phyloP scores from a whole-genome alignment of 2,888 invertebrate species.

The Mesochorus sp. region DNA sequence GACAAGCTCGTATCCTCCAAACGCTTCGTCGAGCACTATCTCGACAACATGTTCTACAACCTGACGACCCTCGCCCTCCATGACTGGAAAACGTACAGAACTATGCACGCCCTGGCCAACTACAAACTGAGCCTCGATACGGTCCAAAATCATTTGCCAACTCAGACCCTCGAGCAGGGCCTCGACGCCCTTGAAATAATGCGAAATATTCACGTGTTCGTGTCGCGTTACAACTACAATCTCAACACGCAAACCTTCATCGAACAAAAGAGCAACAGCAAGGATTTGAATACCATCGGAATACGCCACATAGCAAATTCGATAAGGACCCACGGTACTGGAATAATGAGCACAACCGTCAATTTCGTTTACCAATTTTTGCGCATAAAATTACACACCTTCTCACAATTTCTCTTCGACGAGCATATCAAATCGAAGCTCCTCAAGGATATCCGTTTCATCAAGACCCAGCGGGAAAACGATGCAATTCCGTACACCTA shows the following conservation, averaged over 20 bases:
- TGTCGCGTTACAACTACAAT: slow-evolving; percentile 96
- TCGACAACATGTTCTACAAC: slow-evolving; percentile 98
- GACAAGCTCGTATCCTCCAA: slow-evolving; percentile 73
- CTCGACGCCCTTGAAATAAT: slow-evolving; percentile 98
- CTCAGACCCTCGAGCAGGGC: slow-evolving; percentile 98
- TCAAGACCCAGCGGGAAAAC: slow-evolving; percentile 86
- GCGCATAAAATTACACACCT: slow-evolving; percentile 94
- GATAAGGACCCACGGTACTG: slow-evolving; percentile 97
- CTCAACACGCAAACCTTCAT: slow-evolving; percentile 98
- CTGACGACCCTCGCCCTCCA: slow-evolving; percentile 98
- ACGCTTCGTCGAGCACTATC: slow-evolving; percentile 91
- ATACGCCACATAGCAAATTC: slow-evolving; percentile 98
- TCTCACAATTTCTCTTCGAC: slow-evolving; percentile 98
- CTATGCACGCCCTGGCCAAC: slow-evolving; percentile 96
- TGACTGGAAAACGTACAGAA: slow-evolving; percentile 98
- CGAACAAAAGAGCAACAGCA: slow-evolving; percentile 94
- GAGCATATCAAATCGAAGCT: slow-evolving; percentile 98
- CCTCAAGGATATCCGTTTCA: slow-evolving; percentile 92
- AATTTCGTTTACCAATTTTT: slow-evolving; percentile 97
- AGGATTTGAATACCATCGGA: slow-evolving; percentile 96
- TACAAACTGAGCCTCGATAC: slow-evolving; percentile 91
- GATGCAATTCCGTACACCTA: slow-evolving; percentile 90
- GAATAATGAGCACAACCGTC: slow-evolving; percentile 97
- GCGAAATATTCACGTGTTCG: slow-evolving; percentile 97
- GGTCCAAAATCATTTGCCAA: slow-evolving; percentile 96